Conservation (phyloP, 2,888 invertebrate genomes). For the Nephrotoma flavescens region DNA sequence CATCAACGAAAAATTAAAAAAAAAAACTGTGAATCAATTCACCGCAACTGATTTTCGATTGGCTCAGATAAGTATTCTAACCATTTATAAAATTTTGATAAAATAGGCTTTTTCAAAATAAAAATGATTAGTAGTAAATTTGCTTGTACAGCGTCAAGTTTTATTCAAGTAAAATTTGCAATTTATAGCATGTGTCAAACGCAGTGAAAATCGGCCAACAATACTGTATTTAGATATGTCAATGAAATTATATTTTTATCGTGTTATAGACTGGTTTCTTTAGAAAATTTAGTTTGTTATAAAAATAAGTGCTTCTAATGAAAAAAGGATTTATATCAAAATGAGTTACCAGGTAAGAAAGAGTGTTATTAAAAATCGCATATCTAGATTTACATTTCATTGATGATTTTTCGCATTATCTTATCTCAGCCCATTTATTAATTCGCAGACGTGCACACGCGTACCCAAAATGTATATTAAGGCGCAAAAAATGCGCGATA, state of each 20-base stretch:
- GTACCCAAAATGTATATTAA: neutral
- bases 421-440: neutral
- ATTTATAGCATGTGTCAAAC: neutral
- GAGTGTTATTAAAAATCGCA: neutral
- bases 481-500: neutral
- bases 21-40: neutral
- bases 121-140: neutral
- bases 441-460: neutral
- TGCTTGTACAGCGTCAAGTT: neutral
- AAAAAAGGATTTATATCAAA: neutral
- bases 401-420: neutral
- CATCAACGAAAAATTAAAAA: neutral
- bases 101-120: neutral
- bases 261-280: neutral
- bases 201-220: neutral
- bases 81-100: neutral
- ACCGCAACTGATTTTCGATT: neutral
- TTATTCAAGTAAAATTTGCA: neutral
- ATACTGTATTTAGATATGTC: neutral
- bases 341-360: neutral
- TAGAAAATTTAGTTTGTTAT: neutral
- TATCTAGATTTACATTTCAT: no score
- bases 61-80: neutral
- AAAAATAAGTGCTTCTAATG: neutral
- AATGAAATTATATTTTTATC: neutral